These are phyloP conservation scores for Lymantria dispar DNA, from an alignment of 2,888 invertebrate species.

Conservation along the genomic window DNA sequence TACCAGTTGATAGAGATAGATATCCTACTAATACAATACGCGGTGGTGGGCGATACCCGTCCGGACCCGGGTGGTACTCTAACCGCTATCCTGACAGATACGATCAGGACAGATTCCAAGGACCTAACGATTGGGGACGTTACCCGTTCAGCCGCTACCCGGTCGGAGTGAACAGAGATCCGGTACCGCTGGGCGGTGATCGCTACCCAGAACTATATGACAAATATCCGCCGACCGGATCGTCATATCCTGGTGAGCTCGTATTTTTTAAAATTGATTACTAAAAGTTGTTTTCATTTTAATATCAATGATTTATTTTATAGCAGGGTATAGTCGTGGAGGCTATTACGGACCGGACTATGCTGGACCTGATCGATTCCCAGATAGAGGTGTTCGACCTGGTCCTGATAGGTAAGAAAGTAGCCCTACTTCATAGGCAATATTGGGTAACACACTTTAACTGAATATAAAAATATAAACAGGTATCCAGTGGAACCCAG, in stretches of 20 bases:
- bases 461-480: not conserved
- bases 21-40: conserved; percentile 47
- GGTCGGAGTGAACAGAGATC: conserved; percentile 74
- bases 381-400: conserved; percentile 76
- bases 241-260: conserved; percentile 77
- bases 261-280: conserved; percentile 9
- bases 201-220: conserved; percentile 78
- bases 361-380: conserved; percentile 62
- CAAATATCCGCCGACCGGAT: conserved; percentile 83
- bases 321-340: conserved; percentile 66
- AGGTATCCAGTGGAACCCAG: conserved; percentile 72
- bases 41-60: conserved; percentile 57
- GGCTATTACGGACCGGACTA: conserved; percentile 68
- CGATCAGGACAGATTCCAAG: conserved; percentile 68
- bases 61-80: conserved; percentile 50
- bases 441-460: not conserved
- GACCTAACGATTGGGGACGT: conserved; percentile 64
- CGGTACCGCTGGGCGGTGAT: conserved; percentile 75
- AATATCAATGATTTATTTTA: conserved; percentile 12
- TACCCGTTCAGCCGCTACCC: conserved; percentile 74
- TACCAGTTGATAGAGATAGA: conserved; percentile 58
- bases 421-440: not conserved
- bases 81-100: conserved; percentile 77
- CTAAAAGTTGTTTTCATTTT: not conserved
- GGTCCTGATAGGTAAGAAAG: conserved; percentile 62